A percentile compares a stretch with the other conserved stretches of the same genome.
phyloP scores from a whole-genome alignment of 1,140 invertebrate genomes.

The Drosophila orosa region DNA sequence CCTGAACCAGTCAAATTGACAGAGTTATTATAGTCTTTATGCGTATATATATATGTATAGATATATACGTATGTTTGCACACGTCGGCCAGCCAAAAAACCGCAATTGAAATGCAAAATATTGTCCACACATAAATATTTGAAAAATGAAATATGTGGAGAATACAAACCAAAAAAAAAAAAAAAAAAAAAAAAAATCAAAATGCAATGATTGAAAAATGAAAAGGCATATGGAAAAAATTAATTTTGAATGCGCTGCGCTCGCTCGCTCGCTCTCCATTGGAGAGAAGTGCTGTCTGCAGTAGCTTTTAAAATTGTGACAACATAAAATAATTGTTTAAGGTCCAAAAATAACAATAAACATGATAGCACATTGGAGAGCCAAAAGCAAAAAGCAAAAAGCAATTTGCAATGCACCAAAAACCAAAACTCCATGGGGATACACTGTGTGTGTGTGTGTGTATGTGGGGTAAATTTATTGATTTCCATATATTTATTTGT shows the following conservation, averaged over 20 bases:
- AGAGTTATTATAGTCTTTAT: constrained; percentile 60
- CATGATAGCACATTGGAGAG: constrained; percentile 9
- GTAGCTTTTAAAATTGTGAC: constrained; percentile 58
- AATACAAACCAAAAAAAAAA: constrained; percentile 20
- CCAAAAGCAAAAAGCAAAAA: constrained; percentile 51
- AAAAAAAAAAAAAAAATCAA: constrained; percentile 39
- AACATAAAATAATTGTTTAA: constrained; percentile 77
- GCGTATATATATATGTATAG: neutral
- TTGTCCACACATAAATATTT: constrained; percentile 56
- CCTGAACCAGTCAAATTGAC: constrained; percentile 49
- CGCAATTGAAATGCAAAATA: constrained; percentile 79
- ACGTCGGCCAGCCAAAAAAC: constrained; percentile 45
- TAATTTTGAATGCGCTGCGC: constrained; percentile 37
- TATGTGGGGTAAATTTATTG: constrained; percentile 71
- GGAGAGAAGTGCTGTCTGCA: constrained; percentile 6
- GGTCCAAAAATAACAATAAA: constrained; percentile 66
- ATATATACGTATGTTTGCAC: constrained; percentile 12
- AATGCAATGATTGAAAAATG: constrained; percentile 67
- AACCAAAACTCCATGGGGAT: constrained; percentile 44
- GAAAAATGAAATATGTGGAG: constrained; percentile 21
- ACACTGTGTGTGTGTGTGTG: neutral
- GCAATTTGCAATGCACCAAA: constrained; percentile 62
- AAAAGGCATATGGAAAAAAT: constrained; percentile 39
- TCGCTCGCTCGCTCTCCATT: neutral
- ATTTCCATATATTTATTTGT: constrained; percentile 82